Evolutionary conservation across 92 coral and sea anemone species (phyloP), one percentile per base, ranked within the genome.

Genomic region (Galaxea fascicularis): DNA sequence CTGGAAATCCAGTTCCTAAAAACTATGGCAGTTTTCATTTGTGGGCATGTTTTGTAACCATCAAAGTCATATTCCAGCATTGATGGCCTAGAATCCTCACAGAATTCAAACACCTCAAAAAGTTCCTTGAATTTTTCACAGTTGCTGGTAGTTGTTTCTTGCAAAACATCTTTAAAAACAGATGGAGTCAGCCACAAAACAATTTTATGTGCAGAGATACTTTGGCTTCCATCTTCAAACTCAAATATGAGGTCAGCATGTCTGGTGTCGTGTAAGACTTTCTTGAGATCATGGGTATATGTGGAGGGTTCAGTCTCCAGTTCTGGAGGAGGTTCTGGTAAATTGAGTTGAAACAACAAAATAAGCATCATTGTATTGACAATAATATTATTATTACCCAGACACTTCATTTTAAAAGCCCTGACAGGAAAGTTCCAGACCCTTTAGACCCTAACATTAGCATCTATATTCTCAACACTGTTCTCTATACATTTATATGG

Each of bases 141-240:
- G 26, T 21, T 41, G 28, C 44, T 17, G 9, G 9, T 16, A 25
- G 44, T 62, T 26, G 31, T 21, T 31, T 72, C 76, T 30, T 8
- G 12, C 21, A 93, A 86, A 6, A 85, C 67, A 74, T 35, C 79
- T 79, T 71, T 76, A 31, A 93, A 91, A 22, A 82, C 69, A 31
- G 88, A 80, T 20, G 90, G 90, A 13, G 83, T 45, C 39, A 87
- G 73, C 57, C 85, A 87, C 51, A 93, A 86, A 30, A 89, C 89
- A 78, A 93, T 80, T 54, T 69, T 80, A 56, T 93, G 97, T 1
- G 95, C 95, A 60, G 54, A 56, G 39, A 93, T 70, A 64, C 78
- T 89, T 66, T 82, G 79, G 65, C 83, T 71, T 10, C 81, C 76
- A 74, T 93, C 94, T 20, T 53, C 81, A 83, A 92, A 93, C 65